These are phyloP conservation scores for Phaethornis superciliosus DNA, from an alignment of 2,113 vertebrate species.

Conservation along the genomic window DNA sequence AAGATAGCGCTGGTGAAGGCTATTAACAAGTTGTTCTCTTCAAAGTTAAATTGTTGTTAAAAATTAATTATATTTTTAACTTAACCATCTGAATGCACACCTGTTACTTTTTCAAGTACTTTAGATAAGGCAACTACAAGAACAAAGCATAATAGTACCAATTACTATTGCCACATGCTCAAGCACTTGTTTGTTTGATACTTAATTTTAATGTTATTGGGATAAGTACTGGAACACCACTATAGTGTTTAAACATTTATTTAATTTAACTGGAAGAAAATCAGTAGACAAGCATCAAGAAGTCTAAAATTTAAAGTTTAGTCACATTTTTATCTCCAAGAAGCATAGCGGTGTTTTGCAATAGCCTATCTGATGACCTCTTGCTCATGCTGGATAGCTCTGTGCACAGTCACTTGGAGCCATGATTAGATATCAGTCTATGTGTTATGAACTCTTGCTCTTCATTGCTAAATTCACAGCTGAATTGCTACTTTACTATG, in stretches of 20 bases:
- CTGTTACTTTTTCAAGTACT: slow-evolving; percentile 39
- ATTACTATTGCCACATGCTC: slow-evolving; percentile 33
- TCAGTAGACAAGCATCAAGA: not conserved
- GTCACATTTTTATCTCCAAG: not conserved
- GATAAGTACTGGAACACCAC: not conserved
- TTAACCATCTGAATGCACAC: slow-evolving; percentile 28
- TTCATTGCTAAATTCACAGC: not conserved
- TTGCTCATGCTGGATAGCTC: not conserved
- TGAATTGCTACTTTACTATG: not conserved
- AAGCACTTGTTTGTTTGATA: slow-evolving; percentile 34
- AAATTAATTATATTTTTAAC: slow-evolving; percentile 40
- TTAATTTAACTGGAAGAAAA: slow-evolving; percentile 15
- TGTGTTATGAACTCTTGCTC: not conserved
- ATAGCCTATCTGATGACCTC: not conserved
- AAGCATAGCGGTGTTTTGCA: not conserved
- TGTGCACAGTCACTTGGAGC: not conserved
- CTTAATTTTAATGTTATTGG: slow-evolving; percentile 29
- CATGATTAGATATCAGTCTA: fast-evolving
- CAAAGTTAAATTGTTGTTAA: slow-evolving; percentile 58
- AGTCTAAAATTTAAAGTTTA: not conserved
- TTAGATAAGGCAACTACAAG: slow-evolving; percentile 47
- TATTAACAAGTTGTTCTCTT: slow-evolving; percentile 72
- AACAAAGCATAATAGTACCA: slow-evolving; percentile 16
- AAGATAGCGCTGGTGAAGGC: slow-evolving; percentile 49
- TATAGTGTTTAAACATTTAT: slow-evolving; percentile 33